Evolutionary conservation across 2,113 vertebrate genomes (phyloP).

Genomic region (Chrysemys picta): DNA sequence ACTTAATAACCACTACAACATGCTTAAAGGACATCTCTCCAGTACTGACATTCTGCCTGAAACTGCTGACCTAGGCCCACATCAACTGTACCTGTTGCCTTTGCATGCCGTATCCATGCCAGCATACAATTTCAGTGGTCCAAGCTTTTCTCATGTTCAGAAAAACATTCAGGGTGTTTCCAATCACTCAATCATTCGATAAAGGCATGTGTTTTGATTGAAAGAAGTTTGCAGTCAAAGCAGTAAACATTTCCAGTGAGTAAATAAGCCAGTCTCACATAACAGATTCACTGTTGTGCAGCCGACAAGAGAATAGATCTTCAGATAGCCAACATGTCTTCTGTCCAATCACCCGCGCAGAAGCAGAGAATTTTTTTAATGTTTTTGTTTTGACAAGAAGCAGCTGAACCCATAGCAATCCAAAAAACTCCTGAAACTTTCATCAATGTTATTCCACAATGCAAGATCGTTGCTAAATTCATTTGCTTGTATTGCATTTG

Average conservation of each 20-base stretch:
- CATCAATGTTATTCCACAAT: not conserved
- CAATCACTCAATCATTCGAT: not conserved
- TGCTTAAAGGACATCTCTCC: slow-evolving; percentile 9
- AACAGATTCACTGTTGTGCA: not conserved
- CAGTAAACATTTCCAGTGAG: not conserved
- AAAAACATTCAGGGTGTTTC: not conserved
- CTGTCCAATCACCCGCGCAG: not conserved
- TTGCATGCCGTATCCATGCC: not conserved
- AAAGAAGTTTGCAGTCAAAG: not conserved
- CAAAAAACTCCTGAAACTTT: not conserved
- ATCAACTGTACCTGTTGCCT: not conserved
- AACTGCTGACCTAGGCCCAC: not conserved
- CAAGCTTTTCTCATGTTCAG: not conserved
- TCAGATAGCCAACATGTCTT: not conserved
- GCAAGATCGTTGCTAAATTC: not conserved
- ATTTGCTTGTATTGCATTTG: not conserved
- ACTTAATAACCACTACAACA: slow-evolving; percentile 33
- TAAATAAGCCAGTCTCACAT: not conserved
- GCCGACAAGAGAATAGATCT: not conserved
- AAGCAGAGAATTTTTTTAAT: not conserved
- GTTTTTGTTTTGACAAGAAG: not conserved
- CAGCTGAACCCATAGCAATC: not conserved
- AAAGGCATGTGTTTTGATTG: not conserved
- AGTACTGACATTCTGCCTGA: slow-evolving; percentile 4
- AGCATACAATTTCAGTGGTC: not conserved